These are phyloP conservation scores for Epizoanthus illoricatus DNA, from an alignment of 92 coral and sea anemone genomes.

Conservation along the genomic window DNA sequence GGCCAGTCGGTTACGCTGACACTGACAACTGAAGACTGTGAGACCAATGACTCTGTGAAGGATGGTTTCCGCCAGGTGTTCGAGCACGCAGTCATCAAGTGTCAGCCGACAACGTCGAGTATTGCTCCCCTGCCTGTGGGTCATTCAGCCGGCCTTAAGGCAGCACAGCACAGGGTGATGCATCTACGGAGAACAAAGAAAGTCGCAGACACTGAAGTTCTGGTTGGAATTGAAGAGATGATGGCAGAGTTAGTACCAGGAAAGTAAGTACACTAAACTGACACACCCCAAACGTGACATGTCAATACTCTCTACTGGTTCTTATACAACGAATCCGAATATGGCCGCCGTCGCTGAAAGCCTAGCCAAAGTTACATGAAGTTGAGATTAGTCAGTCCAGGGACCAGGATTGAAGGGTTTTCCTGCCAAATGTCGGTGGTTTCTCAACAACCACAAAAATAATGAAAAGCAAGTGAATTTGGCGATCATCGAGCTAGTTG, in stretches of 20 bases:
- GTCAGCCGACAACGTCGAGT: conserved; percentile 75
- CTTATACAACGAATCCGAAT: too few relatives aligned
- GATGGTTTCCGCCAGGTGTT: conserved; percentile 95
- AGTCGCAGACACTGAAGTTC: conserved; percentile 68
- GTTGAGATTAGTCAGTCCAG: too few relatives aligned
- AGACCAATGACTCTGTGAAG: conserved; percentile 75
- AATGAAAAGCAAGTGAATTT: too few relatives aligned
- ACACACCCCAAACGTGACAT: not conserved
- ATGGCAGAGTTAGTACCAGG: conserved; percentile 90
- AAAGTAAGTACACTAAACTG: conserved; percentile 62
- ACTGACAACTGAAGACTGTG: conserved; percentile 70
- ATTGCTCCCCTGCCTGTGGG: conserved; percentile 95
- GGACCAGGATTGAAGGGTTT: too few relatives aligned
- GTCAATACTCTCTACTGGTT: too few relatives aligned
- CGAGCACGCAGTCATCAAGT: conserved; percentile 73
- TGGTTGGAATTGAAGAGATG: conserved; percentile 87
- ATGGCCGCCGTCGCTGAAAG: too few relatives aligned
- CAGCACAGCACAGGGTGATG: conserved; percentile 84
- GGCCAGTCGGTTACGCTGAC: conserved; percentile 72
- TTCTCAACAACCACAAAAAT: too few relatives aligned
- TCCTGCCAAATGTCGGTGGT: too few relatives aligned
- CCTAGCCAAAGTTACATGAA: too few relatives aligned
- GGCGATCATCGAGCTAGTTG: too few relatives aligned
- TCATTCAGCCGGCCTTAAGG: conserved; percentile 90
- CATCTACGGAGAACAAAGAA: conserved; percentile 74